These are phyloP conservation scores for Epiblema foenella DNA, from an alignment of 2,888 invertebrate species.

Conservation along the genomic window DNA sequence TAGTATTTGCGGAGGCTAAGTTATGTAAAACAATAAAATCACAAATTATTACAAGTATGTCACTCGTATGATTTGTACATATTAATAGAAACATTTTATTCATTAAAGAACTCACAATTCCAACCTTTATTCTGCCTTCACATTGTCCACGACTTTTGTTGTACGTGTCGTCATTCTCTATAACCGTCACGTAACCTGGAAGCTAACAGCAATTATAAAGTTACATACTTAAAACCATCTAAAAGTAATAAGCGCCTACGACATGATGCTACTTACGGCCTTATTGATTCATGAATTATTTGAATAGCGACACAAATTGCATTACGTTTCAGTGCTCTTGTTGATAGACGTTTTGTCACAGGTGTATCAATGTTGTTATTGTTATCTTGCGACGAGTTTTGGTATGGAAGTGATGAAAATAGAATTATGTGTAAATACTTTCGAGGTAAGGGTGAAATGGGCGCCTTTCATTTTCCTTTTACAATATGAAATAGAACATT, in stretches of 20 bases:
- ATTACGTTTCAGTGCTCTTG: slow-evolving; percentile 38
- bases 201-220: slow-evolving; percentile 66
- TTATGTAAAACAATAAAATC: neutral
- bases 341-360: slow-evolving; percentile 40
- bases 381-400: slow-evolving; percentile 23
- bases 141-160: slow-evolving; percentile 45
- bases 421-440: slow-evolving; percentile 2
- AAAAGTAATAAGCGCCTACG: slow-evolving; percentile 6
- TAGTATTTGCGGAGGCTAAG: neutral
- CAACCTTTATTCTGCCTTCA: slow-evolving; percentile 12
- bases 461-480: neutral
- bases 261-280: slow-evolving; percentile 6
- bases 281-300: slow-evolving; percentile 13
- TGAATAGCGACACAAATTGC: slow-evolving; percentile 37
- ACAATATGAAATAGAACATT: neutral
- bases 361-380: slow-evolving; percentile 33
- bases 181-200: slow-evolving; percentile 45
- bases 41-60: neutral
- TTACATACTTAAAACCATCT: slow-evolving; percentile 44
- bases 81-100: neutral
- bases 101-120: slow-evolving; percentile 5
- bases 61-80: neutral
- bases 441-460: neutral
- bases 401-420: slow-evolving; percentile 5
- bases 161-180: slow-evolving; percentile 44